These are phyloP conservation scores for Psammodynastes pulverulentus DNA, from an alignment of 2,113 vertebrate genomes.

Conservation along the genomic window DNA sequence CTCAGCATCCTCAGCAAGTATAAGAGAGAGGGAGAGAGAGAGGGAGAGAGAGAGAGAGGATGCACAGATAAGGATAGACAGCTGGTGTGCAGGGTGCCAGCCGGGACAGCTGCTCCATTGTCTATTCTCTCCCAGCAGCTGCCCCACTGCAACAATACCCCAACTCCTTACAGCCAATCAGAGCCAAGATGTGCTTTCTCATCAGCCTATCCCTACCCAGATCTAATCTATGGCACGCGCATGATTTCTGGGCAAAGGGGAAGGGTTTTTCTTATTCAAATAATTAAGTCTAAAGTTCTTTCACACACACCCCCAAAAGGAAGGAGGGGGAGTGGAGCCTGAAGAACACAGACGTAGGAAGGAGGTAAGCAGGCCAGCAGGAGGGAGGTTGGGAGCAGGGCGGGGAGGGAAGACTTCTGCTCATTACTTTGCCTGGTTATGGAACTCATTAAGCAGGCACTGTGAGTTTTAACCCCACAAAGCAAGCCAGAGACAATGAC, in stretches of 20 bases:
- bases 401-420: slow-evolving; percentile 57
- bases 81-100: slow-evolving; percentile 98
- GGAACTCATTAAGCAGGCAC: slow-evolving; percentile 71
- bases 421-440: slow-evolving; percentile 65
- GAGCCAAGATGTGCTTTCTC: slow-evolving; percentile 65
- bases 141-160: slow-evolving; percentile 81
- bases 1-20: slow-evolving; percentile 83
- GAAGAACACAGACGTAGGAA: slow-evolving; percentile 39
- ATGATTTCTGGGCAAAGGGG: slow-evolving; percentile 76
- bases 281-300: slow-evolving; percentile 73
- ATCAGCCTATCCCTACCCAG: slow-evolving; percentile 75
- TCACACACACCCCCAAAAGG: slow-evolving; percentile 52
- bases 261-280: slow-evolving; percentile 80
- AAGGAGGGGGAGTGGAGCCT: slow-evolving; percentile 25
- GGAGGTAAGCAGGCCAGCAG: slow-evolving; percentile 57
- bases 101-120: slow-evolving; percentile 99
- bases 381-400: slow-evolving; percentile 40
- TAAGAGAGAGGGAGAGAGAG: slow-evolving; percentile 57
- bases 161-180: slow-evolving; percentile 78
- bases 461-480: slow-evolving; percentile 69
- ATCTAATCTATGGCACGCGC: slow-evolving; percentile 96
- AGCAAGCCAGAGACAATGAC: slow-evolving; percentile 54
- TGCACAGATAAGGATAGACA: slow-evolving; percentile 98
- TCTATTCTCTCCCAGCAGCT: slow-evolving; percentile 97
- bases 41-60: background rate